A percentile compares a stretch with the other conserved stretches of the same genome.
phyloP scores from a whole-genome alignment of 2,888 invertebrate species.

The Automeris io region DNA sequence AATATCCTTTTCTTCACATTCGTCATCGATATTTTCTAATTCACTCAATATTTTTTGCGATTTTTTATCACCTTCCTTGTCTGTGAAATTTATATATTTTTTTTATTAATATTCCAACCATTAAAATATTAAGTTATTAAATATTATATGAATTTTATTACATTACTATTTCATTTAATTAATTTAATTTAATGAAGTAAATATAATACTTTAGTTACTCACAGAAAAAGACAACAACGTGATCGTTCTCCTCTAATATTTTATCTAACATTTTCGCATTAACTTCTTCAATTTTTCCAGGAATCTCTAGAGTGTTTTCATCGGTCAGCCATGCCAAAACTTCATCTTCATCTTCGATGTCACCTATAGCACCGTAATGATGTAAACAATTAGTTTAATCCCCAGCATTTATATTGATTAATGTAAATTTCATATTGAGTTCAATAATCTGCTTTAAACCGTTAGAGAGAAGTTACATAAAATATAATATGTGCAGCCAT shows the following conservation, averaged over 20 bases:
- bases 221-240: constrained; percentile 96
- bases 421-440: too few species aligned
- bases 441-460: too few species aligned
- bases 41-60: constrained; percentile 92
- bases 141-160: too few species aligned
- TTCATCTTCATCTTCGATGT: constrained; percentile 93
- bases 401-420: too few species aligned
- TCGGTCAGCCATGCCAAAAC: constrained; percentile 94
- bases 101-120: too few species aligned
- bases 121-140: too few species aligned
- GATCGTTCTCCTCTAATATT: constrained; percentile 90
- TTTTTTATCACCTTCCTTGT: constrained; percentile 93
- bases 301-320: constrained; percentile 92
- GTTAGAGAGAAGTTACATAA: too few species aligned
- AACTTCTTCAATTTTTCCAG: constrained; percentile 95
- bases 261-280: constrained; percentile 94
- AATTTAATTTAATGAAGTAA: too few species aligned
- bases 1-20: constrained; percentile 93
- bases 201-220: too few species aligned
- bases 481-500: too few species aligned
- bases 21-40: constrained; percentile 94
- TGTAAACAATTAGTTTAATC: too few species aligned
- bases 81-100: constrained; percentile 71
- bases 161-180: too few species aligned
- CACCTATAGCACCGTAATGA: constrained; percentile 81